Conservation (phyloP, 2,113 vertebrate genomes). For the Tachuris rubrigastra region DNA sequence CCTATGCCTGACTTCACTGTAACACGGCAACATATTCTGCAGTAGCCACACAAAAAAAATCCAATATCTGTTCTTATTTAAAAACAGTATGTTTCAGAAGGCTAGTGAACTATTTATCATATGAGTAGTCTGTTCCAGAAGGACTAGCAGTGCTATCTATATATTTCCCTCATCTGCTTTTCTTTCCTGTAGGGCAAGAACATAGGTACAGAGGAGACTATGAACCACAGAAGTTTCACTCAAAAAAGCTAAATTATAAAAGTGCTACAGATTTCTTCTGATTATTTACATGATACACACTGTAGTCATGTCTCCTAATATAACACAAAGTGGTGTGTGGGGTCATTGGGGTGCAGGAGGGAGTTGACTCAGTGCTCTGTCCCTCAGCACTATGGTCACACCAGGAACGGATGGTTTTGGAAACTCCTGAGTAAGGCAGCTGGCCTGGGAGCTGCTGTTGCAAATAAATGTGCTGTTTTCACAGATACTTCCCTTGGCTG, state of each 20-base stretch:
- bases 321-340: neutral
- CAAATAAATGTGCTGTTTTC: neutral
- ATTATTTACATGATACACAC: neutral
- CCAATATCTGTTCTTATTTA: neutral
- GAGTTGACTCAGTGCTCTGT: neutral
- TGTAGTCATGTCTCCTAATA: neutral
- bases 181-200: neutral
- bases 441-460: rapidly evolving
- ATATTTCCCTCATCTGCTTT: neutral
- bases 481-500: neutral
- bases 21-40: neutral
- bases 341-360: rapidly evolving
- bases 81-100: neutral
- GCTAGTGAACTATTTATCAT: neutral
- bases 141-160: neutral
- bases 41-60: neutral
- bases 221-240: neutral
- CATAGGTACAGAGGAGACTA: neutral
- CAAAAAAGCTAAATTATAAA: neutral
- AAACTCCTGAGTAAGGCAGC: neutral
- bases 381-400: neutral
- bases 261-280: neutral
- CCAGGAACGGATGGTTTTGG: neutral
- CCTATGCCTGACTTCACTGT: neutral
- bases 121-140: neutral